Base-by-base conservation (phyloP, 2,888 invertebrate genomes). In the Belgica antarctica region DNA sequence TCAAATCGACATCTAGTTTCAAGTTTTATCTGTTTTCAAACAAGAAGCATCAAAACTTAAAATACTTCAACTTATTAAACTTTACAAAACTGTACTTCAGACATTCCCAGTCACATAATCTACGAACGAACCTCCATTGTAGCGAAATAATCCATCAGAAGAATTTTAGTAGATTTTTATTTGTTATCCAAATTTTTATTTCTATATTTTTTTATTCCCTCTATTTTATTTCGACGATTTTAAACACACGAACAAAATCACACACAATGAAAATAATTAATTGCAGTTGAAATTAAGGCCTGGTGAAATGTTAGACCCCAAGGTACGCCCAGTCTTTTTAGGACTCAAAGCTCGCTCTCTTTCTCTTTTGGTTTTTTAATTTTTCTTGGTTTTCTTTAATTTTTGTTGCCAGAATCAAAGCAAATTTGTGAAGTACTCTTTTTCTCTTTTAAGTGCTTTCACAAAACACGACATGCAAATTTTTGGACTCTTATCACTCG, bases 231-330 rank as follows among this genome's bases (percentile, higher is more conserved):
- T 46, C 24, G 57, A 62, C 4, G 31, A 61, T 15, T n/a, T n/a
- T n/a, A 52, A n/a, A 71, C 61, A 46, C n/a, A 63, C 59, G 47
- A 46, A 31, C 36, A 34, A n/a, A n/a, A 41, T 61, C 52, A 65
- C 62, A 69, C 63, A 61, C 70, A 62, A 47, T 34, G 62, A 69
- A 24, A 70, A 36, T 46, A 70, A 72, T n/a, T n/a, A 70, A 73
- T 75, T 78, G 72, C 78, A 80, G 80, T 78, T 79, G 71, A 86
- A 84, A 83, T 87, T 89, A 82, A 88, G 89, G 81, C 89, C 89
- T 79, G 89, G 89, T 82, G 89, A 89, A 83, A 85, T 89, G 78
- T 82, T 85, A 81, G 88, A 88, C 81, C 82, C 83, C 80, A 88
- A 89, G 89, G 89, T 89, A 86, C 86, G 85, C 41, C 12, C 63